These are phyloP conservation scores for Silurus lanzhouensis DNA, from an alignment of 2,797 vertebrate genomes.

Conservation along the genomic window DNA sequence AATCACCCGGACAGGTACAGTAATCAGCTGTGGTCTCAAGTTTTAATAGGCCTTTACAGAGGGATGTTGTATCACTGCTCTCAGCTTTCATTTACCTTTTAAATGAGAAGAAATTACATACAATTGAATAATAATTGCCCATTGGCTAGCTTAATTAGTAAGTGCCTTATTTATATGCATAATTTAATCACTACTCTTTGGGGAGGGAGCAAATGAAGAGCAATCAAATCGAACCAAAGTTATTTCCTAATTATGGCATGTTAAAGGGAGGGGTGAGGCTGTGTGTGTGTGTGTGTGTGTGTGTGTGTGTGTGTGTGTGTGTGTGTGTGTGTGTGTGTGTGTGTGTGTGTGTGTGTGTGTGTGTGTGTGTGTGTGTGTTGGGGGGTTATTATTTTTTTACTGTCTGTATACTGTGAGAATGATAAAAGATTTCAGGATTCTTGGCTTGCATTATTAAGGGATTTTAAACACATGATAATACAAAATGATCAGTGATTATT, in stretches of 20 bases:
- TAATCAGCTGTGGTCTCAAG: conserved; percentile 17
- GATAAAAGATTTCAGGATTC: background rate
- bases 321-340: conserved; percentile 12
- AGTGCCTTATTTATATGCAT: conserved; percentile 93
- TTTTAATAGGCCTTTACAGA: conserved; percentile 43
- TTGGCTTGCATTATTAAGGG: background rate
- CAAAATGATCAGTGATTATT: too few species aligned
- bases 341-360: background rate
- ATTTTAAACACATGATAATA: background rate
- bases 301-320: conserved; percentile 12
- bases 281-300: conserved; percentile 11
- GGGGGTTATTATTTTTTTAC: background rate
- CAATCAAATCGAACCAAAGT: conserved; percentile 72
- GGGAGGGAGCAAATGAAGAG: conserved; percentile 84
- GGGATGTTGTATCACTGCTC: conserved; percentile 30
- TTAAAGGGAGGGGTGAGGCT: conserved; percentile 53
- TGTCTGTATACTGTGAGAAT: background rate
- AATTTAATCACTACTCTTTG: conserved; percentile 96
- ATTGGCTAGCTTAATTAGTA: conserved; percentile 73
- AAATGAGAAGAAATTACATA: conserved; percentile 56
- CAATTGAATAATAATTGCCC: conserved; percentile 58
- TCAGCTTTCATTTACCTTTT: conserved; percentile 54
- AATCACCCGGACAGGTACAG: conserved; percentile 4
- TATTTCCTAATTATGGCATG: conserved; percentile 64
- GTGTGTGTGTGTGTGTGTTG: conserved; percentile 14